Conservation (phyloP, 2,888 invertebrate species). For the Eueremaeus valkanovi region DNA sequence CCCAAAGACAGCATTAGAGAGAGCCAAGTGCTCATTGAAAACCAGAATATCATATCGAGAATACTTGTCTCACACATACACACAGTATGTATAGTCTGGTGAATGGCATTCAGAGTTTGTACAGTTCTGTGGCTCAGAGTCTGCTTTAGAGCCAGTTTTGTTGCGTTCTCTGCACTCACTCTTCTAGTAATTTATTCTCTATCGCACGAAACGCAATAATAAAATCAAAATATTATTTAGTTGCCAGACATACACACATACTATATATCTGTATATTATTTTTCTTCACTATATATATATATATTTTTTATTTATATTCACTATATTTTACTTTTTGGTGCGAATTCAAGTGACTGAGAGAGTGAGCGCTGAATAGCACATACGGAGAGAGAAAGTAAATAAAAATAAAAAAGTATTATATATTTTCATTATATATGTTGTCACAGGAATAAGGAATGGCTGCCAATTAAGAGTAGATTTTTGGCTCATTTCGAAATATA, state of each 20-base stretch:
- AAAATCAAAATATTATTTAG: conserved; percentile 28
- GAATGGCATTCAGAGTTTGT: neutral
- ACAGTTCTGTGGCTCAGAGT: neutral
- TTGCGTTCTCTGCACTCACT: neutral
- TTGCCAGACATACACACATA: neutral
- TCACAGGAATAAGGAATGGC: neutral
- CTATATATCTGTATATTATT: neutral
- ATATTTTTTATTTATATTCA: neutral
- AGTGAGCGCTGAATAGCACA: neutral
- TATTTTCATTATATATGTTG: neutral
- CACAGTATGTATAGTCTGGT: neutral
- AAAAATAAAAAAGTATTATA: conserved; percentile 10
- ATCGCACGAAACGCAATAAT: conserved; percentile 1
- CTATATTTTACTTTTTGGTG: too few species aligned
- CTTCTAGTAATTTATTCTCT: conserved; percentile 5
- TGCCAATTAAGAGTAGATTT: conserved; percentile 27
- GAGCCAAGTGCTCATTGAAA: too few species aligned
- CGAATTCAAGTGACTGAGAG: neutral
- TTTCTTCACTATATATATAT: neutral
- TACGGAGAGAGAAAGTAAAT: neutral
- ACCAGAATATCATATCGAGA: too few species aligned
- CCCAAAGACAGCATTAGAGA: too few species aligned
- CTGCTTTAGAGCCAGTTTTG: neutral
- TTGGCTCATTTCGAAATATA: conserved; percentile 7
- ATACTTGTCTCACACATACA: neutral